These are phyloP conservation scores for Camelus dromedarius DNA, from an alignment of 2,113 vertebrate genomes.

Conservation along the genomic window DNA sequence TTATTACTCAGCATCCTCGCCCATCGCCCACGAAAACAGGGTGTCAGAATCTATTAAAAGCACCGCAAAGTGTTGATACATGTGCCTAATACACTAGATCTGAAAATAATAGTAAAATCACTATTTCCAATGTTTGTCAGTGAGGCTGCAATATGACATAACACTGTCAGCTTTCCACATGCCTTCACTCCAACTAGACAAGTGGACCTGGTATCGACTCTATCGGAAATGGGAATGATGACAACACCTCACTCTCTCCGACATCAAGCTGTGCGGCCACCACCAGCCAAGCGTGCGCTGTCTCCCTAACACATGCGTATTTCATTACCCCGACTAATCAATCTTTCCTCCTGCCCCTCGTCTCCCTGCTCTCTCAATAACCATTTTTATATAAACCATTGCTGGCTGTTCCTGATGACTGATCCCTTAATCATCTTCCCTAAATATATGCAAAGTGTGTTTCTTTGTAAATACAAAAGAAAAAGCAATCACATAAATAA, in stretches of 20 bases:
- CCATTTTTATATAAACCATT: constrained; percentile 58
- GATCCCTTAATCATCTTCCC: constrained; percentile 72
- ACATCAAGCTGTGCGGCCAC: background rate
- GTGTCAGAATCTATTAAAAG: background rate
- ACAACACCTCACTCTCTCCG: background rate
- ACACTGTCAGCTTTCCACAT: background rate
- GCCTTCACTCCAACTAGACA: constrained; percentile 28
- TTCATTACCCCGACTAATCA: constrained; percentile 69
- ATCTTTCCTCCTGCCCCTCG: constrained; percentile 61
- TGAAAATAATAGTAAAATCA: background rate
- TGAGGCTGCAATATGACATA: background rate
- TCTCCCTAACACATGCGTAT: constrained; percentile 36
- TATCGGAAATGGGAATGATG: background rate
- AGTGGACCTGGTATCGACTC: background rate
- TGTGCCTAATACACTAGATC: background rate
- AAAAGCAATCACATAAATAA: constrained; percentile 81
- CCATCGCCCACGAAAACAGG: background rate
- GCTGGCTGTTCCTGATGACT: constrained; percentile 76
- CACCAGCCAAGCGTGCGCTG: background rate
- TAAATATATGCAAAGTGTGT: constrained; percentile 73
- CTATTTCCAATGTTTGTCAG: background rate
- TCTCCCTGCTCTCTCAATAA: constrained; percentile 69
- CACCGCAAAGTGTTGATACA: background rate
- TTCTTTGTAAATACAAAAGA: constrained; percentile 77
- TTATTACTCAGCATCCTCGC: background rate